These are phyloP conservation scores for Lasaia peninsularis DNA, from an alignment of 1,140 invertebrate genomes.

Conservation along the genomic window DNA sequence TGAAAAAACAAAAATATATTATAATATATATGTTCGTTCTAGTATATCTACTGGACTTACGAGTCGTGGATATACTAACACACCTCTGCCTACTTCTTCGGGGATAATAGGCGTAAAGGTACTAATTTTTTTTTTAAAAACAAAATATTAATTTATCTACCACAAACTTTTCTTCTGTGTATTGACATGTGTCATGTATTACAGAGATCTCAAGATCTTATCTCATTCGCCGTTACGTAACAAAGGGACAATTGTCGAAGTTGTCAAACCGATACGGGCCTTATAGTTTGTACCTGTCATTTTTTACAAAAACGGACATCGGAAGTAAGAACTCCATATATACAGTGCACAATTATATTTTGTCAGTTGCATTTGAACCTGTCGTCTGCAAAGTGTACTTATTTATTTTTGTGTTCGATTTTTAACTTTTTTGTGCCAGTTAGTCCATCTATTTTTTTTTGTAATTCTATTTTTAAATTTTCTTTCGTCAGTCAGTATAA, in stretches of 20 bases:
- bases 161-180: background rate
- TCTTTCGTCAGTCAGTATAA: too few species aligned
- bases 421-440: slow-evolving; percentile 16
- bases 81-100: too few species aligned
- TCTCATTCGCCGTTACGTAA: slow-evolving; percentile 15
- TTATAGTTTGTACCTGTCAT: slow-evolving; percentile 53
- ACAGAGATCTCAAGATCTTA: slow-evolving; percentile 8
- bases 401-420: slow-evolving; percentile 17
- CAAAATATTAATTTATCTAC: too few species aligned
- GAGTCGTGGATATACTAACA: too few species aligned
- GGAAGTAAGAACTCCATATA: slow-evolving; percentile 32
- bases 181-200: slow-evolving; percentile 10
- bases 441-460: slow-evolving; percentile 15
- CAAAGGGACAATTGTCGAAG: slow-evolving; percentile 23
- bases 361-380: slow-evolving; percentile 59
- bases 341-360: slow-evolving; percentile 29
- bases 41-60: too few species aligned
- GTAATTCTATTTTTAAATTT: slow-evolving; percentile 14
- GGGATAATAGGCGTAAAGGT: too few species aligned
- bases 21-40: too few species aligned
- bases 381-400: slow-evolving; percentile 50
- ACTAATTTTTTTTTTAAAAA: too few species aligned
- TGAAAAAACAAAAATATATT: too few species aligned
- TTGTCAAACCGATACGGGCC: slow-evolving; percentile 42
- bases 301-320: slow-evolving; percentile 69